Conservation (phyloP, 30 jellyfish, hydroid and myxozoan species). For the Aurelia sp. region DNA sequence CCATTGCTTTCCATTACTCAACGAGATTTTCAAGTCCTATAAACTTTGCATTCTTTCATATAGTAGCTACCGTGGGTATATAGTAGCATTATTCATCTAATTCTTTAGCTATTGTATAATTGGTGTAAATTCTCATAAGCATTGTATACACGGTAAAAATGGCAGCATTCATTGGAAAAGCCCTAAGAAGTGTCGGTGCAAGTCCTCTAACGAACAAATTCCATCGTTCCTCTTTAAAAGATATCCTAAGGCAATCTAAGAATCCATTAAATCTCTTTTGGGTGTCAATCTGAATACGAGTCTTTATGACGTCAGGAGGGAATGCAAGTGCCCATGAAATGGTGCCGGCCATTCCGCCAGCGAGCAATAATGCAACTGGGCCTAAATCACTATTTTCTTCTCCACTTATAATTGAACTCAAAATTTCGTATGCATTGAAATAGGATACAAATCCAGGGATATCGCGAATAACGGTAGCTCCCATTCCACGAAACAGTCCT, state of each 20-base stretch:
- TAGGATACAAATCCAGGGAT: slow-evolving; percentile 83
- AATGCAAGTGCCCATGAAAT: slow-evolving; percentile 90
- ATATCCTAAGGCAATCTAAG: slow-evolving; percentile 71
- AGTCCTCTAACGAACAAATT: slow-evolving; percentile 77
- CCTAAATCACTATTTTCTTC: slow-evolving; percentile 42
- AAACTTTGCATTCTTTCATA: too few species aligned
- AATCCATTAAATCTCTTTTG: slow-evolving; percentile 64
- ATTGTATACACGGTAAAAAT: slow-evolving; percentile 79
- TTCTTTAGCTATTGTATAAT: slow-evolving; percentile 29
- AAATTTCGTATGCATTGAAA: slow-evolving; percentile 64
- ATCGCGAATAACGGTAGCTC: slow-evolving; percentile 83
- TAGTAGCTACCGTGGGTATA: too few species aligned
- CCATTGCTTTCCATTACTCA: too few species aligned
- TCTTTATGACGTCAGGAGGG: slow-evolving; percentile 91
- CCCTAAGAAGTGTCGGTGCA: slow-evolving; percentile 85
- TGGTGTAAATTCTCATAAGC: slow-evolving; percentile 64
- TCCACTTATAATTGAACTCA: slow-evolving; percentile 52
- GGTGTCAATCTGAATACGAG: slow-evolving; percentile 90
- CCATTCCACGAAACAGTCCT: slow-evolving; percentile 85
- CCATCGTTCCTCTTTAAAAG: slow-evolving; percentile 79
- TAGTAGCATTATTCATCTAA: neutral
- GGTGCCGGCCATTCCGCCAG: slow-evolving; percentile 97
- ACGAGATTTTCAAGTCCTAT: too few species aligned
- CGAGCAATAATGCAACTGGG: slow-evolving; percentile 69
- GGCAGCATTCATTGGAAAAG: slow-evolving; percentile 97